Evolutionary conservation across 2,113 vertebrate genomes (phyloP).

Genomic region (Rhinolophus ferrumequinum): DNA sequence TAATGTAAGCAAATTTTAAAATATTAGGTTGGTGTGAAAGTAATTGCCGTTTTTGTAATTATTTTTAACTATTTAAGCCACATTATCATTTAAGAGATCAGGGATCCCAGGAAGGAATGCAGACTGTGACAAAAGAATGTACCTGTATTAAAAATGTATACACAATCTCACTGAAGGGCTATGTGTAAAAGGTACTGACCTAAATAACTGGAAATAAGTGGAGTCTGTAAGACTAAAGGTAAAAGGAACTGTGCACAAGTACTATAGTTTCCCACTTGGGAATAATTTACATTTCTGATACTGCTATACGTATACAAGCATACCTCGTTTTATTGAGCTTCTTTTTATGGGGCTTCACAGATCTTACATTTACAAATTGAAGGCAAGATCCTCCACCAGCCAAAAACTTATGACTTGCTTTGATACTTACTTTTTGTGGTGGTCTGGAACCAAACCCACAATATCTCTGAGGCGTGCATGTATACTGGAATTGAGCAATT

Average conservation of each 20-base stretch:
- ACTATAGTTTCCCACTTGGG: neutral
- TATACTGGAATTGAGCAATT: neutral
- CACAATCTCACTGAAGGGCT: neutral
- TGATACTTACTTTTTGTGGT: neutral
- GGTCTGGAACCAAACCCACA: neutral
- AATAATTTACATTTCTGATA: slow-evolving; percentile 12
- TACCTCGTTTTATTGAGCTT: neutral
- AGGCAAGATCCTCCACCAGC: neutral
- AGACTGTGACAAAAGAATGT: neutral
- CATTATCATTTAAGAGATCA: neutral
- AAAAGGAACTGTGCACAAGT: slow-evolving; percentile 4
- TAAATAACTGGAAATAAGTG: slow-evolving; percentile 17
- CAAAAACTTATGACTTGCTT: neutral
- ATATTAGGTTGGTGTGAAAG: neutral
- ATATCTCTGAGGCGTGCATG: neutral
- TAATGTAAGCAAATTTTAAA: neutral
- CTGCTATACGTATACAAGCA: neutral
- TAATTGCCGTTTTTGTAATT: too few species aligned
- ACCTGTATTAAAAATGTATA: neutral
- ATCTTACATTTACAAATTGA: neutral
- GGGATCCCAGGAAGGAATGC: neutral
- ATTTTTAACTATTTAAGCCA: too few species aligned
- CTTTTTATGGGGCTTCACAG: neutral
- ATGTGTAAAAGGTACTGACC: neutral
- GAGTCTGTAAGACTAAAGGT: neutral